Conservation (phyloP, 2,888 invertebrate genomes). For the Netelia melanura region DNA sequence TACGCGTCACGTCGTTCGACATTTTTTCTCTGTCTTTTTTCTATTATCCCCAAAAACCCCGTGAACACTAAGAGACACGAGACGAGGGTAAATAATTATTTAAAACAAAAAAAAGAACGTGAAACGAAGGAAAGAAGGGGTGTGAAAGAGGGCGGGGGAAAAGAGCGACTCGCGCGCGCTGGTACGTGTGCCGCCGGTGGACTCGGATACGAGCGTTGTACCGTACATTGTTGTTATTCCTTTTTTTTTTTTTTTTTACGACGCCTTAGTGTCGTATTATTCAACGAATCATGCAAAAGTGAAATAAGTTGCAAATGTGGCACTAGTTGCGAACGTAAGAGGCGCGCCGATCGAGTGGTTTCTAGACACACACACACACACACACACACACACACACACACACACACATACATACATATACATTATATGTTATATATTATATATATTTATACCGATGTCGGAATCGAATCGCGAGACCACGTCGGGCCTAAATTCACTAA, state of each 20-base stretch:
- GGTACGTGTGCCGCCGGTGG: conserved; percentile 60
- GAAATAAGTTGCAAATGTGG: not conserved
- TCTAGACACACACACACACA: no score
- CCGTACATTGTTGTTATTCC: not conserved
- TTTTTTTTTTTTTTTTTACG: no score
- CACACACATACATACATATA: not conserved
- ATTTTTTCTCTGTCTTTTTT: not conserved
- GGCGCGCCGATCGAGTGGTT: not conserved
- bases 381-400: not conserved
- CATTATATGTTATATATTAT: not conserved
- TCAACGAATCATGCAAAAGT: not conserved
- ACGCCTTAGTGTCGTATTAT: not conserved
- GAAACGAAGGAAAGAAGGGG: not conserved
- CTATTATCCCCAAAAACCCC: not conserved
- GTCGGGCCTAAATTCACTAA: conserved; percentile 75
- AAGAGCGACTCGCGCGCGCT: conserved; percentile 67
- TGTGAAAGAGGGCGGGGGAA: not conserved
- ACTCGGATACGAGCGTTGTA: not conserved
- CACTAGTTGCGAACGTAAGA: not conserved
- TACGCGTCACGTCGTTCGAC: not conserved
- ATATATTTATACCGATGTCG: conserved; percentile 74
- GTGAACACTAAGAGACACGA: not conserved
- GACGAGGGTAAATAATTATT: not conserved
- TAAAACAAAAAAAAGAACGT: no score
- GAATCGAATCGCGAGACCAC: conserved; percentile 75